These are phyloP conservation scores for Dinothrombium tinctorium DNA, from an alignment of 1,140 invertebrate genomes.

Conservation along the genomic window DNA sequence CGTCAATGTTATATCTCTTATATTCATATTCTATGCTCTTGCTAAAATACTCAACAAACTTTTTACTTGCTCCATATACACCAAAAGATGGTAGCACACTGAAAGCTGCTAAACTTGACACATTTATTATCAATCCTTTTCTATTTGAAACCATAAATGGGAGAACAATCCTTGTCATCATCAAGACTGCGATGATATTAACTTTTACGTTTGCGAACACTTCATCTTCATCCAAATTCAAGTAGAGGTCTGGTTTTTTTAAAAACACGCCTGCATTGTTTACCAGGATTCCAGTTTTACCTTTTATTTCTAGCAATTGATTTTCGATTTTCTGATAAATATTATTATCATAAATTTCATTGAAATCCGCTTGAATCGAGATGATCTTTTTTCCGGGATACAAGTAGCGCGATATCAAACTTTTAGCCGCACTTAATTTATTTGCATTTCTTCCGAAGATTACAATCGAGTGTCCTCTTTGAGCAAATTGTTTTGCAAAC, in stretches of 20 bases:
- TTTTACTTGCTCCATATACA: constrained; percentile 63
- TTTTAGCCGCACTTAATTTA: constrained; percentile 6
- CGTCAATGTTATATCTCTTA: constrained; percentile 35
- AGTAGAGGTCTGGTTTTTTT: constrained; percentile 38
- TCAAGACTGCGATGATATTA: constrained; percentile 56
- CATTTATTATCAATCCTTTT: constrained; percentile 55
- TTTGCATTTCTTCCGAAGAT: constrained; percentile 7
- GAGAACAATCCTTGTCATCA: constrained; percentile 53
- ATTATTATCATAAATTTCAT: background rate
- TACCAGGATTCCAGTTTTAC: constrained; percentile 30
- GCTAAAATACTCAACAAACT: constrained; percentile 11
- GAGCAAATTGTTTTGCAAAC: constrained; percentile 58
- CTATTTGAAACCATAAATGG: constrained; percentile 44
- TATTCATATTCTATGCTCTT: constrained; percentile 53
- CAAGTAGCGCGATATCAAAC: background rate
- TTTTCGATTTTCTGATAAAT: constrained; percentile 9
- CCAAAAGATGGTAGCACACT: constrained; percentile 65
- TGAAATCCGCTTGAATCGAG: constrained; percentile 6
- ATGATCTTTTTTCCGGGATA: background rate
- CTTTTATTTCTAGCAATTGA: constrained; percentile 8
- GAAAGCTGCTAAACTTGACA: constrained; percentile 55
- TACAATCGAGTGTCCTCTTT: constrained; percentile 25
- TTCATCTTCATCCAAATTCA: constrained; percentile 38
- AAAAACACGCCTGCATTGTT: constrained; percentile 76
- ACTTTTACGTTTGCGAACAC: constrained; percentile 64